These are phyloP conservation scores for Myripristis jacobus DNA, from an alignment of 2,797 vertebrate species.

Conservation along the genomic window DNA sequence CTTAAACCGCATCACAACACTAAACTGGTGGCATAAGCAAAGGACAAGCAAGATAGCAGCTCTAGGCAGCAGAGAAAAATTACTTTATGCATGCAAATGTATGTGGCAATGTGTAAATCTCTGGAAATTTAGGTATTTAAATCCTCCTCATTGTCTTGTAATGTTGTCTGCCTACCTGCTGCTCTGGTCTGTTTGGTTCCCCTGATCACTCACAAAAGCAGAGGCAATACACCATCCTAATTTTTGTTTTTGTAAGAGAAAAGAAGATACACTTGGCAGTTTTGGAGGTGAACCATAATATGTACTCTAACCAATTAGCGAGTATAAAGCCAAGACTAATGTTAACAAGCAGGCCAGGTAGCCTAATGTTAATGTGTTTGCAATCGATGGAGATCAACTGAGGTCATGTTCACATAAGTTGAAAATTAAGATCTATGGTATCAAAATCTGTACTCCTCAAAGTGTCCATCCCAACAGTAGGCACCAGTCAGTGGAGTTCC, in stretches of 20 bases:
- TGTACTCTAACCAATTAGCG: background rate
- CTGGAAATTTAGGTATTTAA: background rate
- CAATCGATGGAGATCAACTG: no score
- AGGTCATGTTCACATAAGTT: no score
- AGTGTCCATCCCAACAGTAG: no score
- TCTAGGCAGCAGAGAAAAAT: background rate
- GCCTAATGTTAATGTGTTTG: no score
- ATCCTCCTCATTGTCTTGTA: background rate
- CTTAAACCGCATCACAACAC: no score
- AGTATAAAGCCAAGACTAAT: no score
- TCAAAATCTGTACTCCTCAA: no score
- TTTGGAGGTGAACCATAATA: background rate
- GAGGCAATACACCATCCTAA: conserved; percentile 28
- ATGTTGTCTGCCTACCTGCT: conserved; percentile 10
- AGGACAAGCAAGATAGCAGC: conserved; percentile 6
- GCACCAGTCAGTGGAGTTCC: background rate
- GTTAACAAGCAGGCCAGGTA: no score
- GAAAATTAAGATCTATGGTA: no score
- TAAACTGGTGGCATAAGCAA: no score
- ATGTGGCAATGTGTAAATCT: background rate
- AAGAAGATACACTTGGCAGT: conserved; percentile 10
- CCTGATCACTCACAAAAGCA: conserved; percentile 15
- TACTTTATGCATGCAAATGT: no score
- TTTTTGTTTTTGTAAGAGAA: background rate
- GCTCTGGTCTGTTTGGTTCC: background rate